These are phyloP conservation scores for Rhinella marina DNA, from an alignment of 2,797 vertebrate species.

Conservation along the genomic window DNA sequence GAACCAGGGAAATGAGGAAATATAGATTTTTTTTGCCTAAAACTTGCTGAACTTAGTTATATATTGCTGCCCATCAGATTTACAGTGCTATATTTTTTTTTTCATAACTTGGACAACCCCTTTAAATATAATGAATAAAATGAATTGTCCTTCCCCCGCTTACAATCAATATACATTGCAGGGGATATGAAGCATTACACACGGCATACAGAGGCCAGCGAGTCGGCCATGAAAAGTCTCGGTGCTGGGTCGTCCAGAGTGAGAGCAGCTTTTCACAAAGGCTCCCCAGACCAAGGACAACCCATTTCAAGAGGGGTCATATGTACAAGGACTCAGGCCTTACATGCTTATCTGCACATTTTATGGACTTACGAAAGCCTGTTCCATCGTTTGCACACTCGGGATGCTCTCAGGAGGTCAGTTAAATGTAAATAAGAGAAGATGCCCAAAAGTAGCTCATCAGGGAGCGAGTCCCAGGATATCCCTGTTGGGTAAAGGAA, in stretches of 20 bases:
- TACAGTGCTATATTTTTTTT: too few species aligned
- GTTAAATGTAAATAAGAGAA: constrained; percentile 80
- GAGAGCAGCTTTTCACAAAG: background rate
- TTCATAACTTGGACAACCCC: too few species aligned
- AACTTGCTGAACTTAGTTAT: too few species aligned
- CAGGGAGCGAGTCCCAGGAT: constrained; percentile 88
- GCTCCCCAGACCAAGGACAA: background rate
- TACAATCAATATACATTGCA: too few species aligned
- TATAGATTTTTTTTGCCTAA: too few species aligned
- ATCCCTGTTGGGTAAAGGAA: constrained; percentile 68
- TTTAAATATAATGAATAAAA: too few species aligned
- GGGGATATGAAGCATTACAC: too few species aligned
- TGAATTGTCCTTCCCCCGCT: too few species aligned
- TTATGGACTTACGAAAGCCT: constrained; percentile 82
- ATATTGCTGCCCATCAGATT: too few species aligned
- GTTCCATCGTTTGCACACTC: constrained; percentile 86
- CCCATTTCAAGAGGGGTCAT: background rate
- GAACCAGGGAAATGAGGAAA: too few species aligned
- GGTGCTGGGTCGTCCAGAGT: background rate
- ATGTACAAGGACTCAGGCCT: background rate
- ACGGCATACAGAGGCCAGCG: background rate
- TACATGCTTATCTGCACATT: background rate
- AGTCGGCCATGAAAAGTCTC: background rate
- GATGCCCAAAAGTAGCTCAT: constrained; percentile 88
- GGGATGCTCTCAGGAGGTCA: constrained; percentile 81